phyloP scores from a whole-genome alignment of 2,113 vertebrate species.

The Toxotes chatareus region DNA sequence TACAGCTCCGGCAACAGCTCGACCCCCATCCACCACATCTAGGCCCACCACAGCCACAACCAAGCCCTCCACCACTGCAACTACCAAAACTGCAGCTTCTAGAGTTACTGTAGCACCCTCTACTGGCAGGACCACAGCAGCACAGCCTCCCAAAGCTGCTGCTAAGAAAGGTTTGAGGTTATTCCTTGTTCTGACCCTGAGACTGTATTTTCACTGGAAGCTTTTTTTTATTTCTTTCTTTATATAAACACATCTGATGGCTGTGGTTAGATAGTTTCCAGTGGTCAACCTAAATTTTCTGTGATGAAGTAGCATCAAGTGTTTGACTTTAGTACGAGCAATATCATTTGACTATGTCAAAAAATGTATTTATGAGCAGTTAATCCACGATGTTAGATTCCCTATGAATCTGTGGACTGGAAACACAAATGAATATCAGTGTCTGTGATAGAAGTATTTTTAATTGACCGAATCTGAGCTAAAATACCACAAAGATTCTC shows the following conservation, averaged over 20 bases:
- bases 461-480: background rate
- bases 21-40: slow-evolving; percentile 23
- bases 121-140: slow-evolving; percentile 68
- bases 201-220: background rate
- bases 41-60: slow-evolving; percentile 58
- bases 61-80: slow-evolving; percentile 49
- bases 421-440: background rate
- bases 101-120: slow-evolving; percentile 66
- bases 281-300: too few species aligned
- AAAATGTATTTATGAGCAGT: too few species aligned
- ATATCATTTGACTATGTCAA: too few species aligned
- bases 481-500: background rate
- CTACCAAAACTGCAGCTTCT: slow-evolving; percentile 51
- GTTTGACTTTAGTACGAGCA: too few species aligned
- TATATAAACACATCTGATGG: too few species aligned
- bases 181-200: background rate
- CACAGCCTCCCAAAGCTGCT: slow-evolving; percentile 64
- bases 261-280: too few species aligned
- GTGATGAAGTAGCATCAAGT: too few species aligned
- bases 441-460: background rate
- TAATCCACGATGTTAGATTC: too few species aligned
- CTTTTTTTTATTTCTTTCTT: too few species aligned
- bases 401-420: too few species aligned
- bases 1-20: slow-evolving; percentile 39
- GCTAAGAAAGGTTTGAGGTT: slow-evolving; percentile 78